phyloP scores from a whole-genome alignment of 2,113 vertebrate genomes.

The Corvus cornix region DNA sequence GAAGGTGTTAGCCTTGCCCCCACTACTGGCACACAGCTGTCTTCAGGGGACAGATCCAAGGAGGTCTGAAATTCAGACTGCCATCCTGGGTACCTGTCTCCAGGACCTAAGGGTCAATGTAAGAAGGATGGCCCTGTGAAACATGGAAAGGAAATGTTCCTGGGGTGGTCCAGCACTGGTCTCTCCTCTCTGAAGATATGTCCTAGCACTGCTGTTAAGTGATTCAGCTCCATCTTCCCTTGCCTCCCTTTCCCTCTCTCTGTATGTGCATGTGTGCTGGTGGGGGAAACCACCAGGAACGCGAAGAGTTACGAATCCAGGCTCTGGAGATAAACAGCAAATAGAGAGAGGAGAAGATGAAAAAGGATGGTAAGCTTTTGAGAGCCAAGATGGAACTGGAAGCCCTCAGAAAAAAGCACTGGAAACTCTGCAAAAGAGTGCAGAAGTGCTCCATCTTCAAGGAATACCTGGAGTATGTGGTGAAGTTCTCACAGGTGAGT shows the following conservation, averaged over 20 bases:
- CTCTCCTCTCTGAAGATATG: not conserved
- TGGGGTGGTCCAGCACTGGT: not conserved
- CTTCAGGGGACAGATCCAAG: not conserved
- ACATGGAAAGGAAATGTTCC: not conserved
- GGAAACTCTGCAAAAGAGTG: slow-evolving; percentile 43
- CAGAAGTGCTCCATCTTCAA: slow-evolving; percentile 70
- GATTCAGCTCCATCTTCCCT: not conserved
- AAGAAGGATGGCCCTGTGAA: not conserved
- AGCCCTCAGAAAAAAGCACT: slow-evolving; percentile 32
- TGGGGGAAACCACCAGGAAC: slow-evolving; percentile 63
- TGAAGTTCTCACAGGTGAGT: slow-evolving; percentile 70
- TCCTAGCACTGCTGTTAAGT: not conserved
- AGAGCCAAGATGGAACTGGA: slow-evolving; percentile 54
- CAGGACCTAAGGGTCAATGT: not conserved
- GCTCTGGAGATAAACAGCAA: slow-evolving; percentile 67
- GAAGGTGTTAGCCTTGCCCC: not conserved
- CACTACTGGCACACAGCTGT: not conserved
- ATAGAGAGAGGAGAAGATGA: slow-evolving; percentile 40
- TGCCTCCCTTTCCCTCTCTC: not conserved
- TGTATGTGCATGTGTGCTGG: not conserved
- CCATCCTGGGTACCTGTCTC: not conserved
- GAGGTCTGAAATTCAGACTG: not conserved
- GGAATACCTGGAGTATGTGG: slow-evolving; percentile 76
- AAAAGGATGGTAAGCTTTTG: slow-evolving; percentile 65
- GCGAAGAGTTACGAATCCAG: slow-evolving; percentile 40